These are phyloP conservation scores for Neosilurus hyrtlii DNA, from an alignment of 2,797 vertebrate species.

Conservation along the genomic window DNA sequence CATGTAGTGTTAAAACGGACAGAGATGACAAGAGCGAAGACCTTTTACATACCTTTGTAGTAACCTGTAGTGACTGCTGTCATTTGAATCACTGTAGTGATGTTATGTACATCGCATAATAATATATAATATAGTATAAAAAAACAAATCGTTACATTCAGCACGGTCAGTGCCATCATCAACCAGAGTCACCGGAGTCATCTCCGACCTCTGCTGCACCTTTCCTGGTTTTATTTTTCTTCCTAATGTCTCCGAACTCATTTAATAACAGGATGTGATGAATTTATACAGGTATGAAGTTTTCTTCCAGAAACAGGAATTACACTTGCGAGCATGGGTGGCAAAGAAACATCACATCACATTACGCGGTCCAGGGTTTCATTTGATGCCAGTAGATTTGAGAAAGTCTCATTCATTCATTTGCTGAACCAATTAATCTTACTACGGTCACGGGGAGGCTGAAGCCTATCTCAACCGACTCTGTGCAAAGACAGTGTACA, in stretches of 20 bases:
- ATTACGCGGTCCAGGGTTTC: too few species aligned
- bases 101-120: background rate
- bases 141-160: background rate
- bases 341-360: too few species aligned
- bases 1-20: background rate
- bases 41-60: background rate
- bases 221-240: background rate
- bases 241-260: too few species aligned
- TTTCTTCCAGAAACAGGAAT: background rate
- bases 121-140: too few species aligned
- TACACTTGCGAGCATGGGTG: background rate
- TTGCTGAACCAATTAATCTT: too few species aligned
- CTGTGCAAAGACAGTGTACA: too few species aligned
- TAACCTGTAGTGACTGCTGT: background rate
- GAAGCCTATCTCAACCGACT: too few species aligned
- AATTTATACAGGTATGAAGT: background rate
- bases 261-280: too few species aligned
- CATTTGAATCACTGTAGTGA: background rate
- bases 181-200: background rate
- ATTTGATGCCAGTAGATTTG: too few species aligned
- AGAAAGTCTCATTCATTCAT: too few species aligned
- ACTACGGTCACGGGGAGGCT: too few species aligned
- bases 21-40: background rate
- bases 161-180: background rate
- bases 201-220: background rate